These are phyloP conservation scores for Trogon melanurus DNA, from an alignment of 2,113 vertebrate genomes.

Conservation along the genomic window DNA sequence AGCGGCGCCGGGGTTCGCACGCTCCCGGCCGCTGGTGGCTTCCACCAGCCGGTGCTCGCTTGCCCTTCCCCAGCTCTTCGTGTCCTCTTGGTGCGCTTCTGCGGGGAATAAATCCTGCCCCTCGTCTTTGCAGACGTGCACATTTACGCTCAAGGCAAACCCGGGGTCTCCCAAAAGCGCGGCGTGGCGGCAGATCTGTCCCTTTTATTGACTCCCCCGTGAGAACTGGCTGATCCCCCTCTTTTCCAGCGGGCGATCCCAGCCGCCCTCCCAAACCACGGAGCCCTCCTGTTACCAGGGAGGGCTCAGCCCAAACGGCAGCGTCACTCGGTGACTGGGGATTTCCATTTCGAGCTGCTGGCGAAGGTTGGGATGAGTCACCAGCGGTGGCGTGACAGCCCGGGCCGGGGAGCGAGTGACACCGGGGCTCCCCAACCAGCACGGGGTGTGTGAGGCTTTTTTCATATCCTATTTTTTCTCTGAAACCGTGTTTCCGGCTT, in stretches of 20 bases:
- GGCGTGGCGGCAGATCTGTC: accelerated
- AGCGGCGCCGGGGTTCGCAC: accelerated
- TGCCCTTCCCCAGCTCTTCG: neutral
- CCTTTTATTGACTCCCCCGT: accelerated
- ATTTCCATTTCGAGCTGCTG: conserved; percentile 9
- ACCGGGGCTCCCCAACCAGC: neutral
- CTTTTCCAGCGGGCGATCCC: neutral
- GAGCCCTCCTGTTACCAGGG: neutral
- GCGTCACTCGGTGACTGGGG: neutral
- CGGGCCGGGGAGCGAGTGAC: neutral
- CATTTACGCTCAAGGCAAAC: neutral
- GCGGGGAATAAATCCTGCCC: neutral
- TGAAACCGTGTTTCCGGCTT: accelerated
- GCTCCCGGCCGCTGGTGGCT: neutral
- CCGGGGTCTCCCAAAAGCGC: neutral
- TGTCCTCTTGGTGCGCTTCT: neutral
- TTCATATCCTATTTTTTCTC: neutral
- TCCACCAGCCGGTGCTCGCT: accelerated
- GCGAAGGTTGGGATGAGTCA: conserved; percentile 36
- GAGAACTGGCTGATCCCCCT: neutral
- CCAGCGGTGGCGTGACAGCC: neutral
- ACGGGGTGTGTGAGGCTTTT: neutral
- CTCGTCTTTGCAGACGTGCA: neutral
- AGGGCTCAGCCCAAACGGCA: neutral
- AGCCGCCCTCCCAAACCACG: neutral